These are phyloP conservation scores for Eonycteris spelaea DNA, from an alignment of 2,113 vertebrate species.

Conservation along the genomic window DNA sequence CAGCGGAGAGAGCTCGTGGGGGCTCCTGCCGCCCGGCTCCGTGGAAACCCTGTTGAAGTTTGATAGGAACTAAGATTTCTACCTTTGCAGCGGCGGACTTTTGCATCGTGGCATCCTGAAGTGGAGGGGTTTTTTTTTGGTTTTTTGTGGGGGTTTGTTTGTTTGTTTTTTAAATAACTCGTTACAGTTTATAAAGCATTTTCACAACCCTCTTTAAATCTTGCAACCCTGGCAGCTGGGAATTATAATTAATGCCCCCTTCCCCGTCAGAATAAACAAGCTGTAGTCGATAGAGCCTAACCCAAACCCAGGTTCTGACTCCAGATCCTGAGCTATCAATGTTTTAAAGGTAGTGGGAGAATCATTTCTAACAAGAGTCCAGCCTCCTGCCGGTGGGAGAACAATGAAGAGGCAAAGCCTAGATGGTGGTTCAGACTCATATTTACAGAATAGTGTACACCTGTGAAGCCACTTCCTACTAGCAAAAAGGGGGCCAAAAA, in stretches of 20 bases:
- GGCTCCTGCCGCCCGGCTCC: background rate
- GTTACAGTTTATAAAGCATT: background rate
- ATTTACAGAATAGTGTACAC: background rate
- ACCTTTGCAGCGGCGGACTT: background rate
- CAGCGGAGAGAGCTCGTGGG: background rate
- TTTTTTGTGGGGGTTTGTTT: too few species aligned
- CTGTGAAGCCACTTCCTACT: background rate
- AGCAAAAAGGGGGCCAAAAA: background rate
- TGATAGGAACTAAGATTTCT: too few species aligned
- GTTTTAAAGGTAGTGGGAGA: background rate
- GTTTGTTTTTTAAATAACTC: background rate
- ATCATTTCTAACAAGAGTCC: background rate
- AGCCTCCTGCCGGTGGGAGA: background rate
- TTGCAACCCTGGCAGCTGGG: background rate
- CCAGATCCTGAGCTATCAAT: background rate
- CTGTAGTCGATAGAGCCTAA: background rate
- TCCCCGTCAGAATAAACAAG: background rate
- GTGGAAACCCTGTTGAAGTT: fast-evolving
- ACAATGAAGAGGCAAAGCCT: background rate
- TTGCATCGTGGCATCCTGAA: background rate
- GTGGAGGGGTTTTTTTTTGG: background rate
- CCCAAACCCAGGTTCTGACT: background rate
- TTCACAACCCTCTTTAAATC: background rate
- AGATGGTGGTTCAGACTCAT: background rate
- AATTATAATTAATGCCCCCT: background rate